These are phyloP conservation scores for Alligator sinensis DNA, from an alignment of 2,113 vertebrate species.

Conservation along the genomic window DNA sequence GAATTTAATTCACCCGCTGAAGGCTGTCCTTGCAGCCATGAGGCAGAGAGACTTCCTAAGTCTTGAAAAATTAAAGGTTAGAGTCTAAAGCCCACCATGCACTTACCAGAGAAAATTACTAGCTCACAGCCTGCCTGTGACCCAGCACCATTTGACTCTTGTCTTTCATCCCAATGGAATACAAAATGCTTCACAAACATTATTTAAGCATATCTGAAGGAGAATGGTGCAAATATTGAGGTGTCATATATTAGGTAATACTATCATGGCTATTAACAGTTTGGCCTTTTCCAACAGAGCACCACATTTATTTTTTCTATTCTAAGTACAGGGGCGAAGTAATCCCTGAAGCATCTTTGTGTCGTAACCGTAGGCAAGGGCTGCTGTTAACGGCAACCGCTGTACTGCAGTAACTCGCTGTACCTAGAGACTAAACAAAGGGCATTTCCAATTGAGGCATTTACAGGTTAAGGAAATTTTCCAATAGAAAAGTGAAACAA, in stretches of 20 bases:
- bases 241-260: fast-evolving
- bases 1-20: fast-evolving
- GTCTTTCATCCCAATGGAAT: neutral
- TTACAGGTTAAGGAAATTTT: neutral
- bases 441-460: fast-evolving
- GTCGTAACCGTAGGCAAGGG: neutral
- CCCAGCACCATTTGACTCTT: neutral
- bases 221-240: fast-evolving
- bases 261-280: fast-evolving
- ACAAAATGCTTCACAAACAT: fast-evolving
- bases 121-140: fast-evolving
- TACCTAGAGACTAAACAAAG: neutral
- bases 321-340: neutral
- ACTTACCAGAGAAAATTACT: fast-evolving
- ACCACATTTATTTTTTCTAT: neutral
- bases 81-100: fast-evolving
- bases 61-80: fast-evolving
- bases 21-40: fast-evolving
- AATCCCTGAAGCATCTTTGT: fast-evolving
- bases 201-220: fast-evolving
- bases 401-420: fast-evolving
- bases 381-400: fast-evolving
- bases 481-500: neutral
- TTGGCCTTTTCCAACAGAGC: fast-evolving
- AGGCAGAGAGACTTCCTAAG: fast-evolving